These are phyloP conservation scores for Paraplagusia blochii DNA, from an alignment of 2,113 vertebrate species.

Conservation along the genomic window DNA sequence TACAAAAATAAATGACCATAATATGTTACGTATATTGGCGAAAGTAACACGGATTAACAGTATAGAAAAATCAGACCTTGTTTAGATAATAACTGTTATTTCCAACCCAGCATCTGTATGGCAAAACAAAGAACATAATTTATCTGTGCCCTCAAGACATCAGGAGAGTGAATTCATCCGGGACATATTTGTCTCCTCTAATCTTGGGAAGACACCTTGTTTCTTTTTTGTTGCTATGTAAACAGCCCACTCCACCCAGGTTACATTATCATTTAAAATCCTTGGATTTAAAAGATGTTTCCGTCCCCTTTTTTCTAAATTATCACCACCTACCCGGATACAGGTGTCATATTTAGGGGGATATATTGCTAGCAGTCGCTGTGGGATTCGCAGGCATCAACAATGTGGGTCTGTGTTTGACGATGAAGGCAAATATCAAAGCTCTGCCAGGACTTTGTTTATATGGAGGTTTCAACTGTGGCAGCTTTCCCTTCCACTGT, in stretches of 20 bases:
- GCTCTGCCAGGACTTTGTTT: slow-evolving; percentile 53
- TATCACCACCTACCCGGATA: slow-evolving; percentile 10
- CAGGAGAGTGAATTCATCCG: too few species aligned
- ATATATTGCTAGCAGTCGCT: slow-evolving; percentile 27
- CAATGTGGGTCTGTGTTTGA: slow-evolving; percentile 41
- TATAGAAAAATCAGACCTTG: too few species aligned
- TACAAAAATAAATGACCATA: too few species aligned
- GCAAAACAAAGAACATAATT: too few species aligned
- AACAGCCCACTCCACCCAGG: background rate
- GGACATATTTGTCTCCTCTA: background rate
- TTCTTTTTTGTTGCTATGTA: too few species aligned
- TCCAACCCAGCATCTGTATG: too few species aligned
- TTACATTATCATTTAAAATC: background rate
- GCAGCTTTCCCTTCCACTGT: slow-evolving; percentile 38
- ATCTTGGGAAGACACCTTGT: background rate
- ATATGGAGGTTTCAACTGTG: slow-evolving; percentile 36
- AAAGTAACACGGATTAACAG: too few species aligned
- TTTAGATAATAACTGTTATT: too few species aligned
- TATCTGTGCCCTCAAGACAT: too few species aligned
- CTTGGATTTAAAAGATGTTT: background rate
- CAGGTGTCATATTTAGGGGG: slow-evolving; percentile 17
- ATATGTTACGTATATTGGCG: too few species aligned
- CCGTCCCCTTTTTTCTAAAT: background rate
- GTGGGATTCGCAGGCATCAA: slow-evolving; percentile 35
- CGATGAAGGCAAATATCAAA: slow-evolving; percentile 43